Evolutionary conservation across 1,140 invertebrate species (phyloP), one percentile per base, ranked within the genome.

Genomic region (Dendroctonus valens): DNA sequence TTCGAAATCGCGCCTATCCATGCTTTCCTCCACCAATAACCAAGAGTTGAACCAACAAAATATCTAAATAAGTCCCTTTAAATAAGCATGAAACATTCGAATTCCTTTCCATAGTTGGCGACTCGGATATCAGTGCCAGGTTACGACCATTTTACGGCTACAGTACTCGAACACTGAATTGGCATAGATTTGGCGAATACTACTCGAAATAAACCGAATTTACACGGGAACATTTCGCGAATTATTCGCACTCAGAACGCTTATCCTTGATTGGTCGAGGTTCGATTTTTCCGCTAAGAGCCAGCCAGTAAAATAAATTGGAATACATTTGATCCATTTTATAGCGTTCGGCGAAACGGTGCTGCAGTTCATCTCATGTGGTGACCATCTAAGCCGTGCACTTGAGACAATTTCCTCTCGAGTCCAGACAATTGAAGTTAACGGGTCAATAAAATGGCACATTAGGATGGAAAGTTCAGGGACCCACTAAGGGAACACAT

Each of bases 371-470:
- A 59, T 65, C 48, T 59, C 40, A 40, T 58, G 42, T 50, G 63
- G 48, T 55, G 54, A 46, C 63, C 63, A 65, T 38, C 54, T 65
- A 59, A 65, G 63, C 48, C 62, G 41, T 57, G 63, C 63, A 59
- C 63, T 65, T 65, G 63, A 65, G 63, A 65, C 63, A 65, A 65
- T 65, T 65, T 65, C 48, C 63, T 59, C 54, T 65, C 51, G 41
- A 65, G 53, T 65, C 54, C 63, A 52, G 63, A 65, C 63, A 65
- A 65, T 65, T 57, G 63, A 59, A 55, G 54, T 65, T 65, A 65
- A 65, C 54, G 7, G 53, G 59, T 65, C 63, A 55, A 65, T 65
- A 59, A 65, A 65, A 52, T 59, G 12, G 63, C 49, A n/a, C 54
- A 41, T 59, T 14, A 63, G 41, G 50, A 44, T 11, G 15, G 26